Evolutionary conservation across 1,140 invertebrate species (phyloP), one percentile per base, ranked within the genome.

Genomic region (Drosophila hydei): DNA sequence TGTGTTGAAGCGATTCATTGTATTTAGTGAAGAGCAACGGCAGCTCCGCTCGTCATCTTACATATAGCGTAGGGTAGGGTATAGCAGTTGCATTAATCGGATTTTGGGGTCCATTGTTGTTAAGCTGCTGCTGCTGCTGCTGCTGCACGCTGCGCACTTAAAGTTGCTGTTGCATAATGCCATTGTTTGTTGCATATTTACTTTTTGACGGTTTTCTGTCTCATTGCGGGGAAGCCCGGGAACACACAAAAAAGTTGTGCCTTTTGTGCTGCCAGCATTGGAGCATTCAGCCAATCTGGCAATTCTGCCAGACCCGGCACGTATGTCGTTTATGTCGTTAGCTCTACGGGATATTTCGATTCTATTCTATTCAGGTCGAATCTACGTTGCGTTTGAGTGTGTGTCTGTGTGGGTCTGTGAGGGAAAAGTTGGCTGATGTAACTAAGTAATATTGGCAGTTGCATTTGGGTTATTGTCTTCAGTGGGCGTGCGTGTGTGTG

Each of bases 171-270:
- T 72, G 64, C 64, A 87, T 87, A 88, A 87, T 88, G 75, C 83
- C 63, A 87, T 87, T 87, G 81, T 87, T 87, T 87, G 81, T 81
- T 88, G 81, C 81, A 88, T 87, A 87, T 87, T 87, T 87, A 87
- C 81, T 87, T 87, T 87, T 87, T 87, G 81, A 87, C 75, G 79
- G 63, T 65, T 87, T 62, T 60, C 71, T 77, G 51, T 87, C 80
- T 60, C 30, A 27, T 14, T 43, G 18, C 9, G 30, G 12, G 48
- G 54, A 16, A 16, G 38, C 16, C 14, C 38, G 16, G 43, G 43
- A 21, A 45, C 18, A 45, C n/a, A 42, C 12, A 30, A 43, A 65
- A 77, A 64, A 50, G 18, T 72, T 72, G 55, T 72, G 56, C 60
- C 58, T 77, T 70, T 71, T 77, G 68, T 77, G 68, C 60, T 27